These are phyloP conservation scores for Castor canadensis DNA, from an alignment of 2,113 vertebrate species.

Conservation along the genomic window DNA sequence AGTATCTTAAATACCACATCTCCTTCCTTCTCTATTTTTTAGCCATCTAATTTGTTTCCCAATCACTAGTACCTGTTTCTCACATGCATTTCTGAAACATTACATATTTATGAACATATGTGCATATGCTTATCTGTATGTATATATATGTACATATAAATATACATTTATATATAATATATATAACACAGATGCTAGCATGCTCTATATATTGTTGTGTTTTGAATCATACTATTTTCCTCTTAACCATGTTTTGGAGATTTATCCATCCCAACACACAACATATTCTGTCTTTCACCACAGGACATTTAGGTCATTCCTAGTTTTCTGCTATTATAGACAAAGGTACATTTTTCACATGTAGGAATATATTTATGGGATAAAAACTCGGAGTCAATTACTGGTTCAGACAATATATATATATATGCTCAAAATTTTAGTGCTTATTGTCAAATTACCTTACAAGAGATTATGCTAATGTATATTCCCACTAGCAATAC, in stretches of 20 bases:
- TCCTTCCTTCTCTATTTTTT: background rate
- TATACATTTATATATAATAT: too few relatives aligned
- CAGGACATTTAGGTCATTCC: background rate
- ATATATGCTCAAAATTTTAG: conserved; percentile 34
- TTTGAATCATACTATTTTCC: background rate
- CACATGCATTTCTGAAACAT: background rate
- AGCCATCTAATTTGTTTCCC: background rate
- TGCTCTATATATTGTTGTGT: background rate
- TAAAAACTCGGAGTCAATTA: background rate
- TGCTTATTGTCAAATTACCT: conserved; percentile 13
- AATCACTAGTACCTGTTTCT: background rate
- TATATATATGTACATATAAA: too few relatives aligned
- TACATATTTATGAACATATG: background rate
- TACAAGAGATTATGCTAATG: conserved; percentile 6
- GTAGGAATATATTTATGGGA: background rate
- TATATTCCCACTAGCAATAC: background rate
- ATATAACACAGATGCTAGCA: background rate
- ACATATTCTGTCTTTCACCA: background rate
- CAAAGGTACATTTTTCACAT: background rate
- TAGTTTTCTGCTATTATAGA: background rate
- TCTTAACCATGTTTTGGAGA: background rate
- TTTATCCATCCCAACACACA: background rate
- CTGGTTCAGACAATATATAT: background rate
- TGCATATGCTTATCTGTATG: background rate
- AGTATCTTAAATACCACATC: background rate